Evolutionary conservation across 2,888 invertebrate species (phyloP), one percentile per base, ranked within the genome.

Genomic region (Crematogaster levior): DNA sequence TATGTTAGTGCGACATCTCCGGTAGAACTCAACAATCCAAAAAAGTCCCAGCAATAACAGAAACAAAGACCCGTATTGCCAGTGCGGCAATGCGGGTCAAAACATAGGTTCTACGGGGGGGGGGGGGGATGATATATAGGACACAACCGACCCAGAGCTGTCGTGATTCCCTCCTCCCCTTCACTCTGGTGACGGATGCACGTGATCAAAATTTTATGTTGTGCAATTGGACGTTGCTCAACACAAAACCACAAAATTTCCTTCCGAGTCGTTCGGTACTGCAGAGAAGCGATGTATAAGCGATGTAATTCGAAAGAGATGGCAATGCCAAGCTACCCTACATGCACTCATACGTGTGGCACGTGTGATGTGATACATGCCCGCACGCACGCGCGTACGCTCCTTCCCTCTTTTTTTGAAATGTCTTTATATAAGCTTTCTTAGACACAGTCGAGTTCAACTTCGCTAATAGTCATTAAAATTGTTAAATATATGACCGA

Each of bases 391-490:
- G n/a, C n/a, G n/a, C n/a, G n/a, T n/a, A n/a, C n/a, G n/a, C n/a
- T n/a, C n/a, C n/a, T n/a, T n/a, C n/a, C n/a, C n/a, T n/a, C n/a
- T n/a, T n/a, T n/a, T n/a, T n/a, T n/a, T n/a, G n/a, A n/a, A n/a
- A n/a, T n/a, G n/a, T n/a, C n/a, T n/a, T n/a, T n/a, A n/a, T n/a
- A n/a, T n/a, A n/a, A n/a, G n/a, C n/a, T n/a, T n/a, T n/a, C n/a
- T n/a, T n/a, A n/a, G n/a, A n/a, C n/a, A n/a, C n/a, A n/a, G n/a
- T n/a, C n/a, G 34, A 18, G 61, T 61, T 61, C 46, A 73, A 73
- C 61, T 74, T 74, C 24, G 48, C 37, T 74, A 74, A 74, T 74
- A 34, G 63, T 24, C 63, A 63, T 74, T 74, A 74, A 63, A 74
- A 74, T n/a, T n/a, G n/a, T n/a, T n/a, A n/a, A n/a, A n/a, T n/a